phyloP scores from a whole-genome alignment of 23 tunicate species.

The Aplidium turbinatum region DNA sequence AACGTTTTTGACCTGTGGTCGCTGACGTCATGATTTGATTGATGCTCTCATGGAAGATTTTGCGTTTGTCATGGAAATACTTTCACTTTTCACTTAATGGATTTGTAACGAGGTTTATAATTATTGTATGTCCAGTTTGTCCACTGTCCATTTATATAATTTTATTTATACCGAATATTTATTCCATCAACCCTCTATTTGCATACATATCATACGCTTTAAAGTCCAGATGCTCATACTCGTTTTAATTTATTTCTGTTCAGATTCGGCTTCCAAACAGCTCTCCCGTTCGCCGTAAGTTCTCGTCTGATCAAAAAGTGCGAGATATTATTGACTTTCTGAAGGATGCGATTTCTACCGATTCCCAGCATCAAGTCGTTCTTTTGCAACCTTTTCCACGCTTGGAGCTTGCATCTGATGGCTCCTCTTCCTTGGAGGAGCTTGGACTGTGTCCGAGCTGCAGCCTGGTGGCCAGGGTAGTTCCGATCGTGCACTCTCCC shows the following conservation, averaged over 20 bases:
- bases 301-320: not conserved
- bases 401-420: not conserved
- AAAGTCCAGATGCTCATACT: not conserved
- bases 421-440: not conserved
- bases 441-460: not conserved
- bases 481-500: too few relatives aligned
- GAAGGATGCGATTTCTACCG: not conserved
- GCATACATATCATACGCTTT: not conserved
- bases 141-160: too few relatives aligned
- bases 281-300: not conserved
- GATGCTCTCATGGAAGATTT: too few relatives aligned
- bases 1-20: too few relatives aligned
- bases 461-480: not conserved
- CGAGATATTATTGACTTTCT: not conserved
- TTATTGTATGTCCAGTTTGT: too few relatives aligned
- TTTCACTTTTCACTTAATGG: too few relatives aligned
- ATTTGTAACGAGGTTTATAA: too few relatives aligned
- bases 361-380: not conserved
- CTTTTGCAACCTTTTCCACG: constrained; percentile 1
- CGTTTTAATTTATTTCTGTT: not conserved
- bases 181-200: too few relatives aligned
- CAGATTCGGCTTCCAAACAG: not conserved
- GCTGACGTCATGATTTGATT: too few relatives aligned
- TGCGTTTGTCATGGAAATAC: too few relatives aligned
- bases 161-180: too few relatives aligned